These are phyloP conservation scores for rat (Rattus norvegicus) DNA, from an alignment of 2,113 vertebrate species.

Conservation along the genomic window DNA sequence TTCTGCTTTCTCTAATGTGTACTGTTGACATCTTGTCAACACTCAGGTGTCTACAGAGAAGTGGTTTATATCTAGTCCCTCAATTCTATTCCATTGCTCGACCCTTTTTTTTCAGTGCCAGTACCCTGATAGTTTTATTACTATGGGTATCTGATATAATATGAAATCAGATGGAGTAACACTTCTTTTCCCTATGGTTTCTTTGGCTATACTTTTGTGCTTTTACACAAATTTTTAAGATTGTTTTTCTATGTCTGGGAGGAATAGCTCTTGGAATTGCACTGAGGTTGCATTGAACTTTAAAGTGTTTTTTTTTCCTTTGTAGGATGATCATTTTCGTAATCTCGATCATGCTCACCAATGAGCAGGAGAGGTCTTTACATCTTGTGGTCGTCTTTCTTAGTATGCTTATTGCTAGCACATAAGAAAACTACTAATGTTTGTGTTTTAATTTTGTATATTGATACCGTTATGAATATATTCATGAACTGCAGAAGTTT, in stretches of 20 bases:
- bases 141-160: background rate
- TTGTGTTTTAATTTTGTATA: background rate
- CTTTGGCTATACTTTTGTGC: background rate
- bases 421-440: background rate
- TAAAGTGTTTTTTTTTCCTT: background rate
- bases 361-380: background rate
- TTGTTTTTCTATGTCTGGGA: background rate
- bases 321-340: background rate
- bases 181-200: background rate
- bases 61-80: background rate
- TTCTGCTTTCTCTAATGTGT: background rate
- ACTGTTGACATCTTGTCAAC: background rate
- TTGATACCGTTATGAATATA: background rate
- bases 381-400: background rate
- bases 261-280: background rate
- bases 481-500: background rate
- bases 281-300: background rate
- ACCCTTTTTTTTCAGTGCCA: background rate
- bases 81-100: background rate
- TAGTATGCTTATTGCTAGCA: background rate
- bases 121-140: background rate
- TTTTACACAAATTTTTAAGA: background rate
- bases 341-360: background rate
- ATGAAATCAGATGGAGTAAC: background rate
- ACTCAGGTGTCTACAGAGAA: background rate